phyloP scores from a whole-genome alignment of 2,113 vertebrate species.

The Corythornis vintsioides region DNA sequence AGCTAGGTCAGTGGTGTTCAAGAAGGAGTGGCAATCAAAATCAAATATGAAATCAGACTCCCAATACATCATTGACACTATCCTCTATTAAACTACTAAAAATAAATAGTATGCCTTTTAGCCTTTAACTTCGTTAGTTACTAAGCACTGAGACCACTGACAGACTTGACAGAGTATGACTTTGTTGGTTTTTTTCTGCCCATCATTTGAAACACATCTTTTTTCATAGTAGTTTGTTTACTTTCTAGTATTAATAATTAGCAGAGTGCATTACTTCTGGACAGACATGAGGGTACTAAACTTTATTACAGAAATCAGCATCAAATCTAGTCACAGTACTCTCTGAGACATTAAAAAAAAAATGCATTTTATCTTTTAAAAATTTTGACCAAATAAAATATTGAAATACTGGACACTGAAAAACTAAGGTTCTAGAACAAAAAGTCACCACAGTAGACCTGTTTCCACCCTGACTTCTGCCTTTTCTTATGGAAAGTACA shows the following conservation, averaged over 20 bases:
- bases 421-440: neutral
- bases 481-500: neutral
- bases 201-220: neutral
- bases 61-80: neutral
- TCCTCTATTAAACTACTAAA: neutral
- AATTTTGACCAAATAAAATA: neutral
- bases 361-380: neutral
- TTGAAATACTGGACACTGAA: neutral
- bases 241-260: neutral
- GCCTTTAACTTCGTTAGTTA: neutral
- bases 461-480: neutral
- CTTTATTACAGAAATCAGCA: neutral
- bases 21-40: neutral
- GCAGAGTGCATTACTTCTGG: neutral
- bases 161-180: neutral
- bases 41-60: neutral
- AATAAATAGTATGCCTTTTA: neutral
- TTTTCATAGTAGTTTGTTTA: neutral
- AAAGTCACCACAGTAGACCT: neutral
- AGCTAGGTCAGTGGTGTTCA: neutral
- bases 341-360: neutral
- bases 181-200: neutral
- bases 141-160: neutral
- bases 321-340: neutral
- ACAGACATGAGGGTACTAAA: neutral